These are phyloP conservation scores for Genyomyrus donnyi DNA, from an alignment of 2,113 vertebrate genomes.

Conservation along the genomic window DNA sequence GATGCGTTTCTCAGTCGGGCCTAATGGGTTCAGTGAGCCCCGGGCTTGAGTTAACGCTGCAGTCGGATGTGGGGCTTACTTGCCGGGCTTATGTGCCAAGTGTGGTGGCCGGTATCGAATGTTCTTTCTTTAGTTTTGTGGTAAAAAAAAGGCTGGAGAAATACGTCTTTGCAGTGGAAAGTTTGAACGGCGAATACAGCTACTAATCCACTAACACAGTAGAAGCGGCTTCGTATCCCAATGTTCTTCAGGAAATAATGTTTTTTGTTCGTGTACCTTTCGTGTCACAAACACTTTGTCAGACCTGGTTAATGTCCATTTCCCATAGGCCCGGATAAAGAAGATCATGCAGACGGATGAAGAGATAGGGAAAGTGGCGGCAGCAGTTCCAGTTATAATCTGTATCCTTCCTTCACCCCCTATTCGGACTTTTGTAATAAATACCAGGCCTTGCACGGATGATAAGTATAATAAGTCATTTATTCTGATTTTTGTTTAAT, in stretches of 20 bases:
- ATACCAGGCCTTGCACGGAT: neutral
- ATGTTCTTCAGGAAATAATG: neutral
- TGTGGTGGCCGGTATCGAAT: neutral
- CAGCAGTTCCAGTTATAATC: slow-evolving; percentile 89
- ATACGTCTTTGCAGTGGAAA: neutral
- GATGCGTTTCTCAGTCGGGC: slow-evolving; percentile 8
- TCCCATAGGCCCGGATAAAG: slow-evolving; percentile 80
- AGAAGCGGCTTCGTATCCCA: neutral
- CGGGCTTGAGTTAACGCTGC: slow-evolving; percentile 6
- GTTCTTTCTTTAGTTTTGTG: neutral
- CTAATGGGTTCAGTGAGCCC: neutral
- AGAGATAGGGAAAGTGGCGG: slow-evolving; percentile 88
- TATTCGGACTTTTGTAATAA: neutral
- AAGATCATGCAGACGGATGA: slow-evolving; percentile 95
- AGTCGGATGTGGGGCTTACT: neutral
- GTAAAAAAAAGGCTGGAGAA: neutral
- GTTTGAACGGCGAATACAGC: neutral
- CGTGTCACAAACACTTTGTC: neutral
- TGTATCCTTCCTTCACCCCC: slow-evolving; percentile 70
- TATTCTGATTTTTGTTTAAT: neutral
- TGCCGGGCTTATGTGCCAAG: neutral
- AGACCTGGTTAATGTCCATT: neutral
- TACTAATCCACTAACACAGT: neutral
- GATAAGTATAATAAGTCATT: neutral
- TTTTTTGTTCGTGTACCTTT: neutral